Base-by-base conservation (phyloP, 2,113 vertebrate genomes). In the Acrocephalus kingi region DNA sequence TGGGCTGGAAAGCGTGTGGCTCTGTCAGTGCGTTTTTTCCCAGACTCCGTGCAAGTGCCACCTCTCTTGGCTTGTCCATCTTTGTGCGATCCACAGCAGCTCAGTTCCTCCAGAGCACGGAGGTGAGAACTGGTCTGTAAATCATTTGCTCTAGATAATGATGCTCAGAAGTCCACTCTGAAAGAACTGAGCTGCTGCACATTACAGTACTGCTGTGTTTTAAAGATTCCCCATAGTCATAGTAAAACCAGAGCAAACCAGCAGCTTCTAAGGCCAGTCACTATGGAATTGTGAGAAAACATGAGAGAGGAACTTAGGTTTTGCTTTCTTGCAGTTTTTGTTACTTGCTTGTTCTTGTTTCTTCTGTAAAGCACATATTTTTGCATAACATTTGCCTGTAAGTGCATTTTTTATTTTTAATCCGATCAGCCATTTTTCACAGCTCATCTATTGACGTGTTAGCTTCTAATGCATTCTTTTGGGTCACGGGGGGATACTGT, bases 291-390 rank as follows among this genome's bases (percentile, higher is more conserved):
- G 39, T 63, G 75, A 73, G 48, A 63, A 66, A 39, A 58, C 0
- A 0, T 66, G 58, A 81, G 68, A 66, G 46, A 48, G 24, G n/a
- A 85, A 31, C 13, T 39, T 46, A 59, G 43, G 28, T 83, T 90
- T 95, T 90, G 63, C 86, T 88, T 92, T 81, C 86, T 77, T 90
- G 76, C 83, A 71, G 19, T 39, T 75, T 90, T 90, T 77, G 41
- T 93, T 85, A 66, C 71, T 87, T 93, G 51, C 54, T 90, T 81
- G 43, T 63, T 89, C 72, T 72, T 69, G 19, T 21, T 86, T 82
- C 33, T 83, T 93, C 90, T 8, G 1, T 45, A 89, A 94, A 84
- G 67, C 85, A 78, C 89, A 28, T 81, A 52, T 78, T 93, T 95
- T 90, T 77, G 55, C 61, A 30, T 88, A 89, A 72, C 11, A 19